Conservation (phyloP, 2,888 invertebrate genomes). For the Dryobota labecula region DNA sequence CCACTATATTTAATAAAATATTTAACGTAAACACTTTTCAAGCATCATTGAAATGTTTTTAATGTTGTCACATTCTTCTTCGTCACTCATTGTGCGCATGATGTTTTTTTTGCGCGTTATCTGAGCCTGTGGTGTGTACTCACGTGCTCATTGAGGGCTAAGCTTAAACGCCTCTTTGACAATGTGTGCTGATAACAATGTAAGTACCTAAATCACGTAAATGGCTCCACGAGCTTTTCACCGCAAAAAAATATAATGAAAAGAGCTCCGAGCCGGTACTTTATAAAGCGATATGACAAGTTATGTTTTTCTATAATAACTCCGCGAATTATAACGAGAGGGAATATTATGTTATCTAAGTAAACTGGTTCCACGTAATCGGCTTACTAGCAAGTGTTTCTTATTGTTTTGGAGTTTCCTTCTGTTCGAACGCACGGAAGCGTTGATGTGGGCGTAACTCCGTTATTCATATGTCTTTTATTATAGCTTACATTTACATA, state of each 20-base stretch:
- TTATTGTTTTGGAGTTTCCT: slow-evolving; percentile 58
- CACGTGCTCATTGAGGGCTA: slow-evolving; percentile 58
- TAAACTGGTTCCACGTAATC: slow-evolving; percentile 49
- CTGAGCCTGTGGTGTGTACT: slow-evolving; percentile 54
- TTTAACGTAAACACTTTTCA: slow-evolving; percentile 4
- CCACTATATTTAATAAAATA: background rate
- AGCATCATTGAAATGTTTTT: slow-evolving; percentile 30
- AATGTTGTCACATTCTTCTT: slow-evolving; percentile 46
- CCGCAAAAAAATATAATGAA: slow-evolving; percentile 49
- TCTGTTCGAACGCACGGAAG: slow-evolving; percentile 46
- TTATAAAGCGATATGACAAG: slow-evolving; percentile 29
- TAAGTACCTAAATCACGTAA: slow-evolving; percentile 49
- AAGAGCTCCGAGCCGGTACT: slow-evolving; percentile 24
- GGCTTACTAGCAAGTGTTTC: slow-evolving; percentile 54
- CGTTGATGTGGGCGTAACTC: slow-evolving; percentile 40
- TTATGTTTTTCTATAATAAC: slow-evolving; percentile 26
- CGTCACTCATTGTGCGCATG: slow-evolving; percentile 41
- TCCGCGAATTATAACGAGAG: slow-evolving; percentile 21
- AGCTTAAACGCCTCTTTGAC: slow-evolving; percentile 61
- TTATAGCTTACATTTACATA: slow-evolving; percentile 27
- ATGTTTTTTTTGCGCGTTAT: slow-evolving; percentile 62
- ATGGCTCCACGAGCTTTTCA: slow-evolving; percentile 48
- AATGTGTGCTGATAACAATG: slow-evolving; percentile 58
- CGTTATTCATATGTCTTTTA: slow-evolving; percentile 40
- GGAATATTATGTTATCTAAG: slow-evolving; percentile 49